phyloP scores from a whole-genome alignment of 2,888 invertebrate genomes.

The Dynastes grantii region DNA sequence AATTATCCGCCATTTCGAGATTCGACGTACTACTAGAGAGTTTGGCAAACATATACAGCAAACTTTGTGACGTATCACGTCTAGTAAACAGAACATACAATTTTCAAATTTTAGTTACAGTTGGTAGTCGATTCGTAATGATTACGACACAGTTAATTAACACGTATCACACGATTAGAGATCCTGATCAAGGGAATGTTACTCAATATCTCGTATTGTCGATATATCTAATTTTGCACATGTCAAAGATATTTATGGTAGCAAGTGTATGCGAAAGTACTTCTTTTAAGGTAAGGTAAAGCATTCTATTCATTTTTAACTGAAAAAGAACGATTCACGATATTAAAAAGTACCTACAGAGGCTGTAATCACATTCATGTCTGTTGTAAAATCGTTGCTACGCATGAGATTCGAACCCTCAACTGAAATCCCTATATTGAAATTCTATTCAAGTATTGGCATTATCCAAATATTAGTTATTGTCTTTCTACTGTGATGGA shows the following conservation, averaged over 20 bases:
- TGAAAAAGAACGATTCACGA: background rate
- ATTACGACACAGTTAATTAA: conserved; percentile 58
- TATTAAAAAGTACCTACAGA: too few species aligned
- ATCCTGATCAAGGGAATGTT: conserved; percentile 46
- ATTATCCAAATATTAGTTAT: too few species aligned
- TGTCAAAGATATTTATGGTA: conserved; percentile 56
- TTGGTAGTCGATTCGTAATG: conserved; percentile 57
- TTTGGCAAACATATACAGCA: conserved; percentile 55
- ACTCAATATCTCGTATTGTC: conserved; percentile 52
- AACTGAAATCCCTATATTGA: too few species aligned
- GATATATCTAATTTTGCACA: conserved; percentile 56
- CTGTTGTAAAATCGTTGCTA: too few species aligned
- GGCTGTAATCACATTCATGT: too few species aligned
- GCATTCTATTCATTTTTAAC: background rate
- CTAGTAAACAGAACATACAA: conserved; percentile 57
- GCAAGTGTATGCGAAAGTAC: conserved; percentile 56
- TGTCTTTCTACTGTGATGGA: too few species aligned
- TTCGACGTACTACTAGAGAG: conserved; percentile 3
- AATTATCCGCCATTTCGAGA: conserved; percentile 2
- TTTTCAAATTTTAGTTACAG: conserved; percentile 54
- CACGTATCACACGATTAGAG: conserved; percentile 54
- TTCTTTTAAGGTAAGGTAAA: conserved; percentile 51
- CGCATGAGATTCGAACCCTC: too few species aligned
- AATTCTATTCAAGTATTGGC: too few species aligned
- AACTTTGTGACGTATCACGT: conserved; percentile 54